Base-by-base conservation (phyloP, 2,797 vertebrate genomes). In the Botia almorhae region DNA sequence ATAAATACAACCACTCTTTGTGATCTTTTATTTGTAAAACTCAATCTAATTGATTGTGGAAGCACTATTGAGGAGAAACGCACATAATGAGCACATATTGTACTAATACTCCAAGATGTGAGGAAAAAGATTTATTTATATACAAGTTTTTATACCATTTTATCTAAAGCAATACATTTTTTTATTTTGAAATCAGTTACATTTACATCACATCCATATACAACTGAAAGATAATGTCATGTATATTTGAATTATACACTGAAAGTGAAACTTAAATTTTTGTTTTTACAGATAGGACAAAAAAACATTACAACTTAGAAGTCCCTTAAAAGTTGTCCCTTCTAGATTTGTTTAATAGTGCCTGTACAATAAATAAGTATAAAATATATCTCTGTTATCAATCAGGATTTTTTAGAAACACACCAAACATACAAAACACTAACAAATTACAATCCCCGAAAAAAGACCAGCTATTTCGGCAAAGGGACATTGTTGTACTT, bases 341-440 rank as follows among this genome's bases (percentile, higher is more conserved):
- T 90, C 84, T 88, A 87, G 76, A 93, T 90, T 90, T 90, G 90
- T 91, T 90, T 29, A 29, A 29, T 29, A 91, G 91, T 90, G 93
- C 93, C 92, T 94, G 89, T 93, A 93, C 93, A 98, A 97, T 98
- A 98, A 98, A 98, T 98, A 96, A 96, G 95, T 97, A 97, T 92
- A 97, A 97, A 97, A 96, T 97, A 98, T 94, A 96, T 95, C 91
- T 96, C 92, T 95, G 88, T 90, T 92, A 93, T 92, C 91, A 90
- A 92, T 90, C 91, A 85, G 82, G 91, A 63, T 71, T 82, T 81
- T 82, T 93, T 89, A 94, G 94, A 95, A 95, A 95, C 86, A 92
- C 91, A 89, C 85, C 81, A 89, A 92, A 96, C 94, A 93, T 94
- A 97, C 91, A 96, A 95, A 96, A 95, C 85, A 91, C 86, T 87